Base-by-base conservation (phyloP, 2,888 invertebrate genomes). In the Rhamnusium bicolor region DNA sequence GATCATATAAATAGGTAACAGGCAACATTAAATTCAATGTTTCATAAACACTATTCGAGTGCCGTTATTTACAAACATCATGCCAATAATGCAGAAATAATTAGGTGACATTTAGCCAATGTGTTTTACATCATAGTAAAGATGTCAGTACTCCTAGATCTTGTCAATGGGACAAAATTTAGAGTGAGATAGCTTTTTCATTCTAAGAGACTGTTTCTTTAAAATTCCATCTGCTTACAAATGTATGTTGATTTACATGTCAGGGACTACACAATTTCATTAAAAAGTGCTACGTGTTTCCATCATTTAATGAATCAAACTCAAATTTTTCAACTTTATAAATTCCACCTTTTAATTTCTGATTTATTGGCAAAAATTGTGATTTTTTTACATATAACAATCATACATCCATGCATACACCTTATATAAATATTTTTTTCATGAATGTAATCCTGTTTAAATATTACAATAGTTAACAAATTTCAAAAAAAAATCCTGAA, bases 1-100 rank as follows among this genome's bases (percentile, higher is more conserved):
- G 74, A 75, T 77, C 75, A 80, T 78, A 82, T 76, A 81, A 76
- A 78, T 79, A 75, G 68, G 78, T 81, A 83, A 84, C 84, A 84
- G 83, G 83, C 83, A 84, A 84, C 82, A 82, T 82, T 72, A 81
- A 80, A 80, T 79, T 77, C 70, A 75, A 80, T 76, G 76, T 80
- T 77, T 75, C 75, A 75, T 74, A 71, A 78, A 80, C 77, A 80
- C 80, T 83, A 84, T 83, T 84, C 82, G 83, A 84, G 84, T 84
- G 82, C 83, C 81, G 75, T 54, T 83, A 82, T 80, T 74, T 82
- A 84, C 82, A 83, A 79, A 75, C 73, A 72, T 61, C 63, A 32
- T 49, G 40, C 19, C 61, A 72, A 46, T 51, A 54, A 56, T n/a
- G 10, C 56, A 40, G 67, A 67, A 67, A 56, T 29, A 56, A 56